Base-by-base conservation (phyloP, 2,888 invertebrate genomes). In the Oscheius myriophilus region DNA sequence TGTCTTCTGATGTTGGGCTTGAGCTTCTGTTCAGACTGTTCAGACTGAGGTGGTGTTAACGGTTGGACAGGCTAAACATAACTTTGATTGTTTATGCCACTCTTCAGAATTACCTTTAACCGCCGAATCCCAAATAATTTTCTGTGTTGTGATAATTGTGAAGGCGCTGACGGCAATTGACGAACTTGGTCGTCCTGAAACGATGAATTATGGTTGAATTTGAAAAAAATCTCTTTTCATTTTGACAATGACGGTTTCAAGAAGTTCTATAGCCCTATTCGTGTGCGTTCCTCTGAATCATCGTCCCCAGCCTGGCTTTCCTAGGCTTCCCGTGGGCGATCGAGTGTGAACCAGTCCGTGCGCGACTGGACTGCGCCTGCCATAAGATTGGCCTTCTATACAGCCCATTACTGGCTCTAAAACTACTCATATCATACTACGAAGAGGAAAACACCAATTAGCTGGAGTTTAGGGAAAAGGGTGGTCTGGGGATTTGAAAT, bases 111-210 rank as follows among this genome's bases (percentile, higher is more conserved):
- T 7, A 79, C 75, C 71, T 75, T 73, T 21, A 79, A 53, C 59
- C 79, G 55, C 43, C 76, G 67, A 58, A 79, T 79, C 7, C 79
- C 79, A 59, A 76, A 79, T 12, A 79, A 63, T 33, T 76, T 51
- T 52, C 75, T 51, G 61, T 79, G 75, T 12, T 26, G 46, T 16
- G 18, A 33, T 14, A 45, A 39, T 39, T 49, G 25, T 16, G 26
- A 39, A 33, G 61, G 61, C 16, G 61, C 46, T 33, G 61, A 49
- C 23, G 49, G 26, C n/a, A 61, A 26, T 39, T 61, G 61, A 26
- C 25, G 46, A 12, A 61, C 61, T 61, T 39, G 23, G 9, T 61
- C 61, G n/a, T 61, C 49, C 61, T 61, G 39, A 49, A 61, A 59
- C 7, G 18, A 18, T n/a, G n/a, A 18, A 16, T 18, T 23, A 11